Evolutionary conservation across 2,888 invertebrate species (phyloP).

Genomic region (Stictocephala bisonia): DNA sequence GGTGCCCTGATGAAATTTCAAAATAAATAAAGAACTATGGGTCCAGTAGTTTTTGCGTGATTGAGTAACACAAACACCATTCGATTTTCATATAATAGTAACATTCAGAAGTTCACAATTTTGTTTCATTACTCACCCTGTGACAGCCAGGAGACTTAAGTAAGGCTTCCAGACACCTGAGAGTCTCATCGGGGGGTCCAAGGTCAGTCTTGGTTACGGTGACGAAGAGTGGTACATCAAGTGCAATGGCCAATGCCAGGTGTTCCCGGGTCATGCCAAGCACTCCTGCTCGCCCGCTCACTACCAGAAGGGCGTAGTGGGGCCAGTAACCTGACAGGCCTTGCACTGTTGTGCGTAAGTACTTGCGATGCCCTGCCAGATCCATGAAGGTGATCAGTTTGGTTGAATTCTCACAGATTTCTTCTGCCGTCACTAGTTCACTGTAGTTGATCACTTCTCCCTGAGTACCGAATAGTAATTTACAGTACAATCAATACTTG

Average conservation of each 20-base stretch:
- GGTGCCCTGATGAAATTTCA: no score
- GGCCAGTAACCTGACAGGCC: constrained; percentile 79
- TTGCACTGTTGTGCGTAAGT: constrained; percentile 93
- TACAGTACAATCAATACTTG: no score
- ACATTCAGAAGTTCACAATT: background rate
- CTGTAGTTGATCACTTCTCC: constrained; percentile 90
- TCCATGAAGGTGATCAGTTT: constrained; percentile 96
- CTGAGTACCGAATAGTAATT: constrained; percentile 65
- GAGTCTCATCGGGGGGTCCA: constrained; percentile 70
- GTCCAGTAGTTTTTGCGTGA: no score
- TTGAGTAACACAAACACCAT: no score
- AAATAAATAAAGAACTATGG: no score
- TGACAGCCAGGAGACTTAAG: constrained; percentile 75
- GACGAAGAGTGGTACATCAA: constrained; percentile 91
- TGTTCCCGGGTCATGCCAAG: constrained; percentile 91
- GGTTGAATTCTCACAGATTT: constrained; percentile 92
- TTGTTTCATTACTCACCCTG: constrained; percentile 62
- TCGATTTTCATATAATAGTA: constrained; percentile 4
- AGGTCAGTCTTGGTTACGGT: constrained; percentile 95
- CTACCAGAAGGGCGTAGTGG: constrained; percentile 84
- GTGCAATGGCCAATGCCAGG: constrained; percentile 81
- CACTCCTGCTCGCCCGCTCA: constrained; percentile 81
- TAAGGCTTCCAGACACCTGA: constrained; percentile 71
- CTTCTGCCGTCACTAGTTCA: constrained; percentile 90
- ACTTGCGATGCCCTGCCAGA: constrained; percentile 95